Evolutionary conservation across 2,888 invertebrate species (phyloP).

Genomic region (Diarsia mendica): DNA sequence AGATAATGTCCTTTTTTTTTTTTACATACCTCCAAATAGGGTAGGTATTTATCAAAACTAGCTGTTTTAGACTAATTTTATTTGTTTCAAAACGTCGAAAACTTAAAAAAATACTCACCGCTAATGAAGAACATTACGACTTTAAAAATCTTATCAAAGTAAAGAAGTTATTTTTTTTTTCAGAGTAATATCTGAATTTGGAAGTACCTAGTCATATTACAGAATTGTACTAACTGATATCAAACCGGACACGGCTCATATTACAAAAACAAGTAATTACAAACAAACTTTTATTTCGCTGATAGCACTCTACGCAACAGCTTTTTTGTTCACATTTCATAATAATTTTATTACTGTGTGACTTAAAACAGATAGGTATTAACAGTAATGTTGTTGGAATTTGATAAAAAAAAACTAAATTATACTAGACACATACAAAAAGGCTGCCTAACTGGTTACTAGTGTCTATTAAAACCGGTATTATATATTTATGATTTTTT

Average conservation of each 20-base stretch:
- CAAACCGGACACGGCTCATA: not conserved
- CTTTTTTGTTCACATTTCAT: constrained; percentile 4
- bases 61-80: not conserved
- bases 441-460: not conserved
- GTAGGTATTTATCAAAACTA: not conserved
- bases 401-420: not conserved
- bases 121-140: no score
- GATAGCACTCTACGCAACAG: not conserved
- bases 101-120: no score
- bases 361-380: not conserved
- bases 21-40: not conserved
- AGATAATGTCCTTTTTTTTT: not conserved
- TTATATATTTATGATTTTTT: no score
- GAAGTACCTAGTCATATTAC: no score
- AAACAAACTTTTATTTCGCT: not conserved
- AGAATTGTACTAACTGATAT: not conserved
- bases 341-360: not conserved
- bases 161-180: not conserved
- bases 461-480: no score
- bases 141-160: not conserved
- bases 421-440: not conserved
- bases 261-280: not conserved
- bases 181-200: no score
- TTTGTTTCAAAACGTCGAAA: not conserved
- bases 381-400: not conserved